Base-by-base conservation (phyloP, 2,797 vertebrate species). In the Oreonectes daqikongensis region DNA sequence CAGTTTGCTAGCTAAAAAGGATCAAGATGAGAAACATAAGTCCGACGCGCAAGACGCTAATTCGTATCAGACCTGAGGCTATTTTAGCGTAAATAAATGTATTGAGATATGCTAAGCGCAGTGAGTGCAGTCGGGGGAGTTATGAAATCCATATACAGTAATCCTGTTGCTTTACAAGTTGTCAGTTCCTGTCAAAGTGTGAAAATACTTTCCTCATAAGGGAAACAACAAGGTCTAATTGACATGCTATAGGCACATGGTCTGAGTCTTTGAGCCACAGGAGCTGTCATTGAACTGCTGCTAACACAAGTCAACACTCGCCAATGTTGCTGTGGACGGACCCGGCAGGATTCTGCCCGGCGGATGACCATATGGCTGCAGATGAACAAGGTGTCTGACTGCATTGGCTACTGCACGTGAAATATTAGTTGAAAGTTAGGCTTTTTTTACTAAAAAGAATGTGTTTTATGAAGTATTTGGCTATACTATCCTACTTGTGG, bases 151-250 rank as follows among this genome's bases (percentile, higher is more conserved):
- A 67, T 68, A 44, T 59, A 26, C 24, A 28, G 24, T 26, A 68
- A 75, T 48, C 40, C n/a, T n/a, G n/a, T 68, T 68, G 66, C 64
- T 48, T 48, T 66, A 20, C 40, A 35, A 70, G 50, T 70, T 68
- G 50, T 79, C 72, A 79, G 48, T 28, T 28, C 44, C 28, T 73
- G 64, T 79, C 52, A 68, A 44, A 63, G 32, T 26, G 35, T 42
- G 50, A 63, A 61, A 44, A 35, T 44, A 46, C 14, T 24, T 72
- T 35, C 17, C 32, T 68, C 63, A 61, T 60, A 59, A 73, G 30
- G 9, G 22, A n/a, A 78, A 71, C 44, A 65, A 22, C 28, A 65
- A 72, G 17, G 40, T 60, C 55, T 38, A 28, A 60, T 50, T 79
- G 77, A 59, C 63, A 68, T 59, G 30, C 61, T 67, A 20, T 66